Percentiles rank a stretch among this genome's conserved stretches.
Conservation (phyloP, 2,888 invertebrate species). For the Salpingus planirostris region DNA sequence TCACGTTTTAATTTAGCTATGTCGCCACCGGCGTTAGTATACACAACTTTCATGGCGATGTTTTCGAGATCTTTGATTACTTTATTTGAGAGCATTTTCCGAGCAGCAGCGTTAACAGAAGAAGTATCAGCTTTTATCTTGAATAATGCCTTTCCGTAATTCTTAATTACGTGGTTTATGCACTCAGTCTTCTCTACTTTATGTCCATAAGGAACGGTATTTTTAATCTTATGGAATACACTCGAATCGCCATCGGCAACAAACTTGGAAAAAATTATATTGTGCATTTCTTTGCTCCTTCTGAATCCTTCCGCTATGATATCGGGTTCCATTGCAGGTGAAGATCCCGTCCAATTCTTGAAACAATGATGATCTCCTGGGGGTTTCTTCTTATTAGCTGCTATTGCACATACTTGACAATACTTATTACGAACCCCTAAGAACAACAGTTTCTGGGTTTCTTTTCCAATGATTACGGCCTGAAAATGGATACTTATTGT, state of each 20-base stretch:
- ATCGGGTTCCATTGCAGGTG: not conserved
- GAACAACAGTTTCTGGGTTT: constrained; percentile 21
- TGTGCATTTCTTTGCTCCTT: not conserved
- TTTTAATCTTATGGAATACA: not conserved
- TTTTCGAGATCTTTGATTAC: not conserved
- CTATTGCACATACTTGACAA: constrained; percentile 24
- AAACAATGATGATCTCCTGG: constrained; percentile 23
- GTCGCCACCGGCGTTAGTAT: not conserved
- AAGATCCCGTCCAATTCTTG: constrained; percentile 23
- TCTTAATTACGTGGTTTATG: not conserved
- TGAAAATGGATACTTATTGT: too few species aligned
- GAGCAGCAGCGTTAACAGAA: not conserved
- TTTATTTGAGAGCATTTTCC: not conserved
- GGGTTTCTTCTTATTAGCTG: constrained; percentile 14
- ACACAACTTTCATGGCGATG: not conserved
- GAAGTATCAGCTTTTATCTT: not conserved
- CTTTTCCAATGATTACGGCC: constrained; percentile 19
- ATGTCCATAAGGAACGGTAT: not conserved
- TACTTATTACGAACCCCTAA: constrained; percentile 28
- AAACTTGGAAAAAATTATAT: not conserved
- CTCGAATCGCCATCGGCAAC: not conserved
- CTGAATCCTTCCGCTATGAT: not conserved
- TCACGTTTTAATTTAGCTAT: not conserved
- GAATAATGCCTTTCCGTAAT: not conserved
- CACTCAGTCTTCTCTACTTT: not conserved